Base-by-base conservation (phyloP, 2,888 invertebrate species). In the Dynastes tityus region DNA sequence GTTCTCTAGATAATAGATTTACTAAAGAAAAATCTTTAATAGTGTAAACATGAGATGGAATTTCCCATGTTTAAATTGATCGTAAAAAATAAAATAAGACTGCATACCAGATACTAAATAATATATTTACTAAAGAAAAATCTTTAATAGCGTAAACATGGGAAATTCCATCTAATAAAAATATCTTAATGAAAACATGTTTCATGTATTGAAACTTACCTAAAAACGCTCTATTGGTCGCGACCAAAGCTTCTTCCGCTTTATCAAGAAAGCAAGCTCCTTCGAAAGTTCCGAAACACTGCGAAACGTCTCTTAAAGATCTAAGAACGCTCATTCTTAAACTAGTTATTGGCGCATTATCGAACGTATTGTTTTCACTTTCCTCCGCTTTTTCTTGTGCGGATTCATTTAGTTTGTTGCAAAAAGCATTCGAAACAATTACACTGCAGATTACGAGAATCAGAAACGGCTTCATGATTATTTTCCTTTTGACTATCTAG, bases 221-320 rank as follows among this genome's bases (percentile, higher is more conserved):
- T 67, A 77, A 74, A 49, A 79, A 77, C 22, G 77, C 70, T 65
- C 63, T 65, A 53, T 79, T 79, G 13, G 77, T 76, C 32, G 71
- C 76, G n/a, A 79, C 32, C 3, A 82, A 79, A 40, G 79, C 53
- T 37, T 81, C 77, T 74, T 83, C 81, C 6, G 81, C 80, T 63
- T 79, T 81, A 75, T 83, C 82, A 61, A 83, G 70, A 22, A 81
- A 70, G 65, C 84, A 84, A 6, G 77, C 73, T 51, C 77, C 75
- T 71, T 84, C 82, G 32, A 82, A 79, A 29, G 77, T 11, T 58
- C 80, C 78, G 71, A 82, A 70, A 77, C 79, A 79, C 55, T 53
- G 32, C n/a, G 61, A 49, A 16, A 77, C 37, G 16, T 73, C 79
- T 29, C n/a, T 74, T 40, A 79, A 65, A 32, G 74, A 67, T 61